phyloP scores from a whole-genome alignment of 2,113 vertebrate genomes.

The Brachyistius frenatus region DNA sequence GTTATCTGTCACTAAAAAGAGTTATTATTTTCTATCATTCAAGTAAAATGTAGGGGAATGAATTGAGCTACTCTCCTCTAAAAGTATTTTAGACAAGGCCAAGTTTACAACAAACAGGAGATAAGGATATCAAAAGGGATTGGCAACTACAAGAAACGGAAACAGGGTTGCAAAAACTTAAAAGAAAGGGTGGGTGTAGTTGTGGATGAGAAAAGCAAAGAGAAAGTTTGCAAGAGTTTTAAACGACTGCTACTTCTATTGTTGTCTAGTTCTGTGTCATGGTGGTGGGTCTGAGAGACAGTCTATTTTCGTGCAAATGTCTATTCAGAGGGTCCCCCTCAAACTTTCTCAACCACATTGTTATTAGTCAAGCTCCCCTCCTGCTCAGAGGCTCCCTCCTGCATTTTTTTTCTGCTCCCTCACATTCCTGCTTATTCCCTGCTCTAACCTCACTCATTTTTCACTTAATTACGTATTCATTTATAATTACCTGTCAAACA shows the following conservation, averaged over 20 bases:
- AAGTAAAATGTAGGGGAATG: not conserved
- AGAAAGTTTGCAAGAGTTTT: constrained; percentile 58
- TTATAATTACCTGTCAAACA: constrained; percentile 43
- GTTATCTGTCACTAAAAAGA: not conserved
- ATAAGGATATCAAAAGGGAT: constrained; percentile 50
- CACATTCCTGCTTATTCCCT: constrained; percentile 55
- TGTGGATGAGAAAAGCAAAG: constrained; percentile 29
- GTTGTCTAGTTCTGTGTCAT: constrained; percentile 57
- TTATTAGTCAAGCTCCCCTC: constrained; percentile 41
- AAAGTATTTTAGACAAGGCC: not conserved
- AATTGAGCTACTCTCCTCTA: not conserved
- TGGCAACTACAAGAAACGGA: constrained; percentile 3
- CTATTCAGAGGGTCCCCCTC: constrained; percentile 72
- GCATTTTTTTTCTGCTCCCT: constrained; percentile 32
- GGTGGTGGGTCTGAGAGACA: constrained; percentile 63
- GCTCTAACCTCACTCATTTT: constrained; percentile 54
- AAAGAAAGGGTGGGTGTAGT: constrained; percentile 23
- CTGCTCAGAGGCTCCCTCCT: constrained; percentile 37
- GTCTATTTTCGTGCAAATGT: constrained; percentile 77
- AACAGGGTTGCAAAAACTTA: constrained; percentile 19
- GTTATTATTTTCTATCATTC: not conserved
- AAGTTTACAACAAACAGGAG: constrained; percentile 40
- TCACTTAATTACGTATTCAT: constrained; percentile 65
- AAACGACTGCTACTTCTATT: constrained; percentile 64
- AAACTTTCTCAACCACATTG: constrained; percentile 59